Evolutionary conservation across 2,888 invertebrate species (phyloP).

Genomic region (Sminthurides aquaticus): DNA sequence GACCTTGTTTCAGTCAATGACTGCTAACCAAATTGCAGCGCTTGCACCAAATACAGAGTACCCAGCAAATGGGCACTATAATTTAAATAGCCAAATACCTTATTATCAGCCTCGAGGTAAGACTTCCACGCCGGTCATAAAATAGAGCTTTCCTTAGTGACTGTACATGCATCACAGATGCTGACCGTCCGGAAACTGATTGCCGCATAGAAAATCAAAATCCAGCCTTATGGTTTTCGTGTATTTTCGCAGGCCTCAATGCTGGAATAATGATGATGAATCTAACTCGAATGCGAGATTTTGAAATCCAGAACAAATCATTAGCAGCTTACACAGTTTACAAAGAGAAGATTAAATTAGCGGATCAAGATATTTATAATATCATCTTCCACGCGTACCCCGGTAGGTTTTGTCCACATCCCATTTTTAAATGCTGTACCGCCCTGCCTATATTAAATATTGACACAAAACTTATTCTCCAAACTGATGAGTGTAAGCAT

Average conservation of each 20-base stretch:
- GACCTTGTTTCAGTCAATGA: slow-evolving; percentile 73
- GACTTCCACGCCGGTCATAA: neutral
- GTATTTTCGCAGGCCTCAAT: slow-evolving; percentile 60
- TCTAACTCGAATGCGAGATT: slow-evolving; percentile 67
- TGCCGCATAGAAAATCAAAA: too few species aligned
- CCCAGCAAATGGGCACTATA: slow-evolving; percentile 88
- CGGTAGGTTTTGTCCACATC: slow-evolving; percentile 50
- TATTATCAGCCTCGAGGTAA: slow-evolving; percentile 79
- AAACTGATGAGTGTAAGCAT: too few species aligned
- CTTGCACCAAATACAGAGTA: slow-evolving; percentile 87
- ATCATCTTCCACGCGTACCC: slow-evolving; percentile 80
- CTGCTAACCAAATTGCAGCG: slow-evolving; percentile 77
- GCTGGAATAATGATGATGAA: slow-evolving; percentile 98
- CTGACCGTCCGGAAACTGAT: too few species aligned
- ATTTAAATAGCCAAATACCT: slow-evolving; percentile 89
- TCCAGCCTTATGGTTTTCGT: too few species aligned
- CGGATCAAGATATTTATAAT: slow-evolving; percentile 92
- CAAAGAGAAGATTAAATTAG: slow-evolving; percentile 85
- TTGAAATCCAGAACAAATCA: slow-evolving; percentile 77
- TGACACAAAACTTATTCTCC: too few species aligned
- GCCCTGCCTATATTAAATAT: too few species aligned
- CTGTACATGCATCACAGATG: too few species aligned
- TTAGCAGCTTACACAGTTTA: slow-evolving; percentile 77
- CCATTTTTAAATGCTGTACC: too few species aligned
- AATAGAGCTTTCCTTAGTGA: neutral